phyloP scores from a whole-genome alignment of 2,113 vertebrate species.

The Pseudorhombus dupliciocellatus region DNA sequence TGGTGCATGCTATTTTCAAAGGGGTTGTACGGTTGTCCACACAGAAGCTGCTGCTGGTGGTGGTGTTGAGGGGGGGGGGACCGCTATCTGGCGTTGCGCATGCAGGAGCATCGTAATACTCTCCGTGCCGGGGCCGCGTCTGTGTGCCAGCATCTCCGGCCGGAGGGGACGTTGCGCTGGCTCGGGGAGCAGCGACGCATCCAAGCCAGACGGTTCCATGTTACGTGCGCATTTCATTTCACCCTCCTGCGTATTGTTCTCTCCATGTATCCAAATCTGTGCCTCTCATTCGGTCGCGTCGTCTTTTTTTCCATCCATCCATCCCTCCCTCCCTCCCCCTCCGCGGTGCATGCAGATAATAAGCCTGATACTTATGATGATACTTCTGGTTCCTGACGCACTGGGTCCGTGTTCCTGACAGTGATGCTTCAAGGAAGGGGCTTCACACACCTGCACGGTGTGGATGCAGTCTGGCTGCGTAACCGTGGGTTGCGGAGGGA shows the following conservation, averaged over 20 bases:
- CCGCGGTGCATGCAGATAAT: background rate
- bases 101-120: slow-evolving; percentile 54
- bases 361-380: slow-evolving; percentile 50
- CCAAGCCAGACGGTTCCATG: slow-evolving; percentile 2
- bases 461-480: slow-evolving; percentile 47
- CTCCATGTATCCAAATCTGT: background rate
- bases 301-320: slow-evolving; percentile 1
- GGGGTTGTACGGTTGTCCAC: slow-evolving; percentile 43
- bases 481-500: slow-evolving; percentile 12
- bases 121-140: slow-evolving; percentile 52
- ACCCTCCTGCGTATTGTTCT: background rate
- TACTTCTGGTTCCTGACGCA: slow-evolving; percentile 1
- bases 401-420: slow-evolving; percentile 20
- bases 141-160: slow-evolving; percentile 50
- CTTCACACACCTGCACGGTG: slow-evolving; percentile 31
- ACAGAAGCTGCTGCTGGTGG: slow-evolving; percentile 4
- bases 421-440: slow-evolving; percentile 34
- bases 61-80: background rate
- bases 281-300: background rate
- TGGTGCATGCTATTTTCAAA: slow-evolving; percentile 30
- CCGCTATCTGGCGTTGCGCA: slow-evolving; percentile 56
- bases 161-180: slow-evolving; percentile 27
- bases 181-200: slow-evolving; percentile 31
- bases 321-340: background rate
- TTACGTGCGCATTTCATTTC: background rate